Conservation (phyloP, 1,140 invertebrate species). For the Drosophila busckii region DNA sequence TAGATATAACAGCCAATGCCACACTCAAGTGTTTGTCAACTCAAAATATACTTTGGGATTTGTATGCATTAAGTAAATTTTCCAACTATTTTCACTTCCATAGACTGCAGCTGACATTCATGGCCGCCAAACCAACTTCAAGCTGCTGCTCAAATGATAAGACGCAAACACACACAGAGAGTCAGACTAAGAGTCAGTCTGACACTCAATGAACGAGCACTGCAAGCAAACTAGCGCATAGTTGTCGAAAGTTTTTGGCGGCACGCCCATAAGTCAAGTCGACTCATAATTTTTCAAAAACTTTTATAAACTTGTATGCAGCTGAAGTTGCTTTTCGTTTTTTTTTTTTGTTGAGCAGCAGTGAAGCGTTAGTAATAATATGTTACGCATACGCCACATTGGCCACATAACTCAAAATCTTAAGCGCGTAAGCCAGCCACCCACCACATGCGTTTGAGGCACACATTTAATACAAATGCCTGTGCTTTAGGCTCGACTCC, state of each 20-base stretch:
- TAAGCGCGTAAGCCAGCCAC: slow-evolving; percentile 66
- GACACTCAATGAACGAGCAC: slow-evolving; percentile 17
- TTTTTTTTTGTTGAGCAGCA: too few species aligned
- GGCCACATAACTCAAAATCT: slow-evolving; percentile 65
- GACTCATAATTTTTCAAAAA: slow-evolving; percentile 45
- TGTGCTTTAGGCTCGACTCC: slow-evolving; percentile 46
- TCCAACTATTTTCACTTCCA: not conserved
- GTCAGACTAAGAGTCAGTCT: not conserved
- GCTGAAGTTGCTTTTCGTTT: slow-evolving; percentile 20
- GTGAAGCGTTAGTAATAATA: slow-evolving; percentile 43
- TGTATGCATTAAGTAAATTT: slow-evolving; percentile 9
- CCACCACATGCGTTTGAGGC: too few species aligned
- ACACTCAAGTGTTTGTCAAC: slow-evolving; percentile 13
- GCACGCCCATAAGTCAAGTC: slow-evolving; percentile 21
- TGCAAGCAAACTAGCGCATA: slow-evolving; percentile 1
- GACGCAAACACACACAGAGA: slow-evolving; percentile 27
- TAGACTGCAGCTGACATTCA: slow-evolving; percentile 44
- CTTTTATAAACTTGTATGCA: slow-evolving; percentile 19
- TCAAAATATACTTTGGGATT: slow-evolving; percentile 15
- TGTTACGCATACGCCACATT: slow-evolving; percentile 61
- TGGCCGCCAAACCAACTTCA: slow-evolving; percentile 34
- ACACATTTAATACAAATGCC: slow-evolving; percentile 69
- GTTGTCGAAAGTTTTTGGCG: slow-evolving; percentile 42
- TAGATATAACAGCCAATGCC: slow-evolving; percentile 1
- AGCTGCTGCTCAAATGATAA: slow-evolving; percentile 38